A percentile compares a stretch with the other conserved stretches of the same genome.
These are phyloP conservation scores for Eupithecia tripunctaria DNA, from an alignment of 2,888 invertebrate species.

Conservation along the genomic window DNA sequence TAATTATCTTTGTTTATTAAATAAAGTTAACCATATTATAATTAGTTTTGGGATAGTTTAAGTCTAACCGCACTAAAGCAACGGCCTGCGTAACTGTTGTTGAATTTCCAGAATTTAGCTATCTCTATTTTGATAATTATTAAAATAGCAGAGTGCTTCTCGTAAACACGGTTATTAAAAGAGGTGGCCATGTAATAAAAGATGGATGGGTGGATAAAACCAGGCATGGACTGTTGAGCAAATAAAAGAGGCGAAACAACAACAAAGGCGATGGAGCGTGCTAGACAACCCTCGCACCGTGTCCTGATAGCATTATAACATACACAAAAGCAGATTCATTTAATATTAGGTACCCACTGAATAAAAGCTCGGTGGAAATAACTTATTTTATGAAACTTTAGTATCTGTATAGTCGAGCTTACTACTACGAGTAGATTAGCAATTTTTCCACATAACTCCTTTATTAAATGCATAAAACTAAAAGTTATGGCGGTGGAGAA, in stretches of 20 bases:
- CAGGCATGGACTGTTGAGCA: conserved; percentile 53
- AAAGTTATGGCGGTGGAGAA: conserved; percentile 19
- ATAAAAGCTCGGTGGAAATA: conserved; percentile 54
- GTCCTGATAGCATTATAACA: conserved; percentile 49
- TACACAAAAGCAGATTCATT: conserved; percentile 46
- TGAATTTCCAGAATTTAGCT: background rate
- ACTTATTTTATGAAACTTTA: conserved; percentile 57
- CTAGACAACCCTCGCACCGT: conserved; percentile 47
- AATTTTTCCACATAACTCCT: conserved; percentile 24
- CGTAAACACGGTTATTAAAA: conserved; percentile 23
- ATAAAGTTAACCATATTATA: too few species aligned
- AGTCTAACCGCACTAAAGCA: background rate
- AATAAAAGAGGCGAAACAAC: conserved; percentile 62
- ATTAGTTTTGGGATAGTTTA: background rate
- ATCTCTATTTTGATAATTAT: background rate
- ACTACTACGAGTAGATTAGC: conserved; percentile 39
- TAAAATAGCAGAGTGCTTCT: background rate
- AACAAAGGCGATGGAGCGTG: conserved; percentile 56
- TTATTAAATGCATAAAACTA: conserved; percentile 46
- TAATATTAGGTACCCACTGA: conserved; percentile 37
- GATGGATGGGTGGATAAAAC: conserved; percentile 45
- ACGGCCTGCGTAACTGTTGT: background rate
- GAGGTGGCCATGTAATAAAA: conserved; percentile 27
- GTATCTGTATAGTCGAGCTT: conserved; percentile 53
- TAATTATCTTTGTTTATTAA: too few species aligned